A percentile compares a stretch with the other conserved stretches of the same genome.
phyloP scores from a whole-genome alignment of 37 sponge, comb jelly and placozoan genomes.

The Theonella swinhoei region DNA sequence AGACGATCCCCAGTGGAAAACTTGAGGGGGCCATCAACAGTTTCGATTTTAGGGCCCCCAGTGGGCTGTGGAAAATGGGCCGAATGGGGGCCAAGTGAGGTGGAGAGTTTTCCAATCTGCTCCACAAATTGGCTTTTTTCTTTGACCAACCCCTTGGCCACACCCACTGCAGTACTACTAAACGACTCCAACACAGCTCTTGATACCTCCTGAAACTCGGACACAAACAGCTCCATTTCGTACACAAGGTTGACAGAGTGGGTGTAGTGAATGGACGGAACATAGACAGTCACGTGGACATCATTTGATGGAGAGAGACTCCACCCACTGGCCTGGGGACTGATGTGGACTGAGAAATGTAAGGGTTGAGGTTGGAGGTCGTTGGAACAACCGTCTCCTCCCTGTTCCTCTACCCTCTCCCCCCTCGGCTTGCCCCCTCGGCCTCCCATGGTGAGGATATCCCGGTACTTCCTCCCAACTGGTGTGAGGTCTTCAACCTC shows the following conservation, averaged over 20 bases:
- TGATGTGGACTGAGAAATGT: constrained; percentile 39
- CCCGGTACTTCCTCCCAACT: constrained; percentile 40
- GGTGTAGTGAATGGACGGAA: constrained; percentile 85
- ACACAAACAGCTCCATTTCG: constrained; percentile 75
- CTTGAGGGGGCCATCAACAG: constrained; percentile 2
- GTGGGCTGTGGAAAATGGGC: background rate
- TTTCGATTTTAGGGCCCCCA: constrained; percentile 12
- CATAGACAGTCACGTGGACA: constrained; percentile 35
- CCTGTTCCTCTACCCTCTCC: background rate
- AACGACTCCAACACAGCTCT: constrained; percentile 45
- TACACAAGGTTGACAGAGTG: constrained; percentile 80
- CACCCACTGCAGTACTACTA: constrained; percentile 78
- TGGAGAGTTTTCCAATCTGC: constrained; percentile 41
- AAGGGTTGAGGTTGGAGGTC: background rate
- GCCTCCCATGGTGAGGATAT: constrained; percentile 54
- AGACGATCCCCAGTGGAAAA: background rate
- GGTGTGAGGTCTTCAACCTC: constrained; percentile 60
- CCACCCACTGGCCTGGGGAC: background rate
- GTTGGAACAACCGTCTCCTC: background rate
- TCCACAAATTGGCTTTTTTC: constrained; percentile 50
- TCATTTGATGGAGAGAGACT: background rate
- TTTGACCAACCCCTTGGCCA: constrained; percentile 81
- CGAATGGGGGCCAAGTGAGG: constrained; percentile 34
- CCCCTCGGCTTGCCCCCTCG: background rate
- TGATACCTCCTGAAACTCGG: constrained; percentile 65